phyloP scores from a whole-genome alignment of 2,888 invertebrate genomes.

The Protophormia terraenovae region DNA sequence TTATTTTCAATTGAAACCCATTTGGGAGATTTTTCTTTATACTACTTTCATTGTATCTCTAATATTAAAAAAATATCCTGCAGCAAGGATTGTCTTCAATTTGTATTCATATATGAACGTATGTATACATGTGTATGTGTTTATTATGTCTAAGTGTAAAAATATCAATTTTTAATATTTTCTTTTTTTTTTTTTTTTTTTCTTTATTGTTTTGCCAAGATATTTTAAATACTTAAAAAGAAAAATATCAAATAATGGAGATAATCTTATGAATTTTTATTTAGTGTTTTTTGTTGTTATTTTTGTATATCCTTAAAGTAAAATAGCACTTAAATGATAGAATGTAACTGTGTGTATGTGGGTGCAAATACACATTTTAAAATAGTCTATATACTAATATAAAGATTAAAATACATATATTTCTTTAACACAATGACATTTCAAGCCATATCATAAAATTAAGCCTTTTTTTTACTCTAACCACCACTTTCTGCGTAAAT shows the following conservation, averaged over 20 bases:
- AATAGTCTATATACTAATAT: constrained; percentile 13
- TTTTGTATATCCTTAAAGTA: constrained; percentile 23
- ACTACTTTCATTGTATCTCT: constrained; percentile 37
- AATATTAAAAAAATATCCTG: constrained; percentile 65
- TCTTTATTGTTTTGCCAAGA: not conserved
- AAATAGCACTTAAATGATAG: constrained; percentile 36
- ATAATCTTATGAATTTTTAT: constrained; percentile 64
- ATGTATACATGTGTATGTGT: not conserved
- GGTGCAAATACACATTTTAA: not conserved
- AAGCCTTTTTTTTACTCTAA: not conserved
- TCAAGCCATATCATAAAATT: constrained; percentile 73
- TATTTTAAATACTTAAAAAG: constrained; percentile 23
- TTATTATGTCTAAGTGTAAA: constrained; percentile 45
- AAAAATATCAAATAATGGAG: constrained; percentile 58
- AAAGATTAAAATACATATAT: constrained; percentile 73
- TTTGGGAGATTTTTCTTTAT: constrained; percentile 48
- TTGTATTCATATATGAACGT: not conserved
- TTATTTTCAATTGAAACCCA: constrained; percentile 60
- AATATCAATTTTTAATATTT: constrained; percentile 61
- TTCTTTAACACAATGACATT: constrained; percentile 75
- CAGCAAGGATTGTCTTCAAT: constrained; percentile 64
- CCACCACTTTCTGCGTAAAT: not conserved
- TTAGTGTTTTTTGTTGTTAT: constrained; percentile 28
- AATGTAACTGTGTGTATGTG: too few relatives aligned
- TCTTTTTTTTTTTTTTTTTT: not conserved